Percentiles rank a stretch among this genome's conserved stretches.
Evolutionary conservation across 2,113 vertebrate species (phyloP).

Genomic region (Ammodytes dubius): DNA sequence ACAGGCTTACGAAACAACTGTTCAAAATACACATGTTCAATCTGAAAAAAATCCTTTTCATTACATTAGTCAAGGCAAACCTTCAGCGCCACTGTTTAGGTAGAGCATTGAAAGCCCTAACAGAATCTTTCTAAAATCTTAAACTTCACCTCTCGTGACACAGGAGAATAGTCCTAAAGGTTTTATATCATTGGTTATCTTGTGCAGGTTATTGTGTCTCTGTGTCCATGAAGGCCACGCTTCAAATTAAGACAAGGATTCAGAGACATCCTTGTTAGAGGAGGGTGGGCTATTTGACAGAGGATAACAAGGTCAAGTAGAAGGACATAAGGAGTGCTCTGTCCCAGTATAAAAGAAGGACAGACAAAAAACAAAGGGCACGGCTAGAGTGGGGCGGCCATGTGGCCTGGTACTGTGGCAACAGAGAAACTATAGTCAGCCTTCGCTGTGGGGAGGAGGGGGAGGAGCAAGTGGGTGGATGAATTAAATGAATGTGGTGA

Average conservation of each 20-base stretch:
- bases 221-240: not conserved
- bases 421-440: conserved; percentile 62
- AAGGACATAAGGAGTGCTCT: conserved; percentile 28
- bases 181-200: too few species aligned
- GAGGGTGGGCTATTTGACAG: not conserved
- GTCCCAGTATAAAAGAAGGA: conserved; percentile 31
- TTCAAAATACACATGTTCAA: not conserved
- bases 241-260: not conserved
- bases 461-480: not conserved
- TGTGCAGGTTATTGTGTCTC: not conserved
- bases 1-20: not conserved
- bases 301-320: conserved; percentile 17
- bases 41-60: not conserved
- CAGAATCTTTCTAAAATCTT: not conserved
- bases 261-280: not conserved
- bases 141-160: not conserved
- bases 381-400: conserved; percentile 46
- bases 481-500: conserved; percentile 1
- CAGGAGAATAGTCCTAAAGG: too few species aligned
- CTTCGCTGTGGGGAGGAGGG: conserved; percentile 1
- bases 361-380: conserved; percentile 72
- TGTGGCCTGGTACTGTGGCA: conserved; percentile 75
- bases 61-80: not conserved
- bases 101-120: not conserved
- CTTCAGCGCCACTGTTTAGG: not conserved